These are phyloP conservation scores for Gandaritis pyraliata DNA, from an alignment of 2,888 invertebrate species.

Conservation along the genomic window DNA sequence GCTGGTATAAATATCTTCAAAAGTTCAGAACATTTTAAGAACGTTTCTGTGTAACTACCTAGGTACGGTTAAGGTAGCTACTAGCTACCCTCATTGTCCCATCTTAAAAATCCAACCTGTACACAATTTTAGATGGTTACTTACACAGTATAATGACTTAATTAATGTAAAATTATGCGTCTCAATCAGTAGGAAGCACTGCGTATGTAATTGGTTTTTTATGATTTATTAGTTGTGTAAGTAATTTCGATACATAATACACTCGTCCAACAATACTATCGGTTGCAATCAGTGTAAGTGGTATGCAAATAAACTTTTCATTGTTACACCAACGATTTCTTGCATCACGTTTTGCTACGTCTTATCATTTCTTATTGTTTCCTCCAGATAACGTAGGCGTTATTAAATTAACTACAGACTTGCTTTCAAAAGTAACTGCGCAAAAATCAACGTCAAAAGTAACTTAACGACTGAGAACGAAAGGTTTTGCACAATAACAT, in stretches of 20 bases:
- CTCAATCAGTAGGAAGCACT: neutral
- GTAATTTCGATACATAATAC: slow-evolving; percentile 8
- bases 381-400: slow-evolving; percentile 26
- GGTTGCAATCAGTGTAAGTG: slow-evolving; percentile 23
- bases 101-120: no score
- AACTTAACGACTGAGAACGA: neutral
- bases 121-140: no score
- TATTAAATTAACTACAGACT: slow-evolving; percentile 9
- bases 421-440: slow-evolving; percentile 5
- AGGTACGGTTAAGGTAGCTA: no score
- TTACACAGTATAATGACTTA: no score
- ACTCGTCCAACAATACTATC: slow-evolving; percentile 19
- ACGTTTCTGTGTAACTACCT: no score
- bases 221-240: neutral
- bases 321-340: slow-evolving; percentile 26
- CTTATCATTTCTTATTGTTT: slow-evolving; percentile 31
- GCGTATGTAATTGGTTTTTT: neutral
- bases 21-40: no score
- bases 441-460: slow-evolving; percentile 7
- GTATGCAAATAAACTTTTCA: slow-evolving; percentile 25
- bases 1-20: no score
- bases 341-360: slow-evolving; percentile 27
- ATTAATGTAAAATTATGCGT: no score
- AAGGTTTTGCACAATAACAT: no score
- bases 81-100: no score